Percentiles rank a stretch among this genome's conserved stretches.
Conservation (phyloP, 2,888 invertebrate genomes). For the Hyposoter dolosus region DNA sequence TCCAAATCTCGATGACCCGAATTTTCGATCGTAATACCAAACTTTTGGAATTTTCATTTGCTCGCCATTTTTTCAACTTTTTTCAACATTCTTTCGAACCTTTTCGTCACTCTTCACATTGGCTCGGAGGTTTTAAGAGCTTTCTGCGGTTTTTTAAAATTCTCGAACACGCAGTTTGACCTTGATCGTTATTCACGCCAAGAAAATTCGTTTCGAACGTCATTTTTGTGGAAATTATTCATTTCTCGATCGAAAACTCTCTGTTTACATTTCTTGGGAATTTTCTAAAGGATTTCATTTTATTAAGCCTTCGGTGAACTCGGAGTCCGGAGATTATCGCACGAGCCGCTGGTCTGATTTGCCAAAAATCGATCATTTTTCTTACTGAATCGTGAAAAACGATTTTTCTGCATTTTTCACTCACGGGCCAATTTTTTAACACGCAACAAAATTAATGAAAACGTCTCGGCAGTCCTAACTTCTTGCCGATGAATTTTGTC, state of each 20-base stretch:
- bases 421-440: too few relatives aligned
- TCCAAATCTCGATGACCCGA: conserved; percentile 63
- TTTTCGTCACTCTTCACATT: background rate
- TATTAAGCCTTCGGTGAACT: background rate
- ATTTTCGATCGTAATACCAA: background rate
- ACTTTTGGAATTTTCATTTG: background rate
- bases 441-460: too few relatives aligned
- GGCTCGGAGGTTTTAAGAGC: background rate
- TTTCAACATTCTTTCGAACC: background rate
- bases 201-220: background rate
- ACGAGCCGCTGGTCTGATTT: too few relatives aligned
- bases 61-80: background rate
- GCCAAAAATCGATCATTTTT: background rate
- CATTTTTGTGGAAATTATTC: background rate
- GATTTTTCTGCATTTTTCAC: background rate
- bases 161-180: conserved; percentile 11
- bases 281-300: background rate
- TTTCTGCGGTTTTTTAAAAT: background rate
- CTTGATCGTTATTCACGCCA: conserved; percentile 3
- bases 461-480: too few relatives aligned
- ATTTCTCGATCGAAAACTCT: background rate
- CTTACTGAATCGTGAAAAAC: background rate
- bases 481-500: too few relatives aligned
- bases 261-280: too few relatives aligned
- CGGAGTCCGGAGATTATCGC: background rate